Base-by-base conservation (phyloP, 2,888 invertebrate genomes). In the Amphimallon solstitiale region DNA sequence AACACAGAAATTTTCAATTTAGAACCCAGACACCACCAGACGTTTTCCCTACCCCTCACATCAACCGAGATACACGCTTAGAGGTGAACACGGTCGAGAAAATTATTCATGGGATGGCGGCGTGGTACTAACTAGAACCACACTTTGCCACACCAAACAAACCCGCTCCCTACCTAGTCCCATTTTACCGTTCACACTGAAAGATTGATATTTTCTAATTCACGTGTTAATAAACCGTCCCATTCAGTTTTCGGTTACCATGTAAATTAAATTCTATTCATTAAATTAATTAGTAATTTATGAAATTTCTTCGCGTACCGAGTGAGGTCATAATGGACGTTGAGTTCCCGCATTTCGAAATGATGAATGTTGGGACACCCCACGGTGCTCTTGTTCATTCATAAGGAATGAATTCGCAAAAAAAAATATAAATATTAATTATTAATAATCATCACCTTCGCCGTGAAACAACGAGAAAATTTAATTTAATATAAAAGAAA, bases 251-350 rank as follows among this genome's bases (percentile, higher is more conserved):
- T 62, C 62, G 62, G 38, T 62, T 49, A 38, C 37, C 49, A 62
- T 56, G 56, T 64, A 64, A 64, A 64, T 64, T 64, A 64, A 64
- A 56, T 64, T 64, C 56, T 46, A 64, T 64, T 64, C 64, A 64
- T 64, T 64, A 64, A 64, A 64, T 64, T 64, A 64, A 64, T 64
- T 54, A 56, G 21, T 64, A 64, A 56, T 64, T 64, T 62, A 62
- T 62, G 62, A 62, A 62, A 51, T 62, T 62, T 62, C 49, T 14
- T n/a, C n/a, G 23, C 40, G 40, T 43, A 23, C 12, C 7, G 17
- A 29, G 60, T 29, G 46, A 45, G 45, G 15, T 29, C 37, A 62
- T 38, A 62, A 62, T 62, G 40, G 49, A 12, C 40, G 40, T 9
- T 29, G 9, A 3, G 29, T 29, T 5, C 29, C 29, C 3, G 5